phyloP scores from a whole-genome alignment of 2,113 vertebrate species.

The Callithrix jacchus region DNA sequence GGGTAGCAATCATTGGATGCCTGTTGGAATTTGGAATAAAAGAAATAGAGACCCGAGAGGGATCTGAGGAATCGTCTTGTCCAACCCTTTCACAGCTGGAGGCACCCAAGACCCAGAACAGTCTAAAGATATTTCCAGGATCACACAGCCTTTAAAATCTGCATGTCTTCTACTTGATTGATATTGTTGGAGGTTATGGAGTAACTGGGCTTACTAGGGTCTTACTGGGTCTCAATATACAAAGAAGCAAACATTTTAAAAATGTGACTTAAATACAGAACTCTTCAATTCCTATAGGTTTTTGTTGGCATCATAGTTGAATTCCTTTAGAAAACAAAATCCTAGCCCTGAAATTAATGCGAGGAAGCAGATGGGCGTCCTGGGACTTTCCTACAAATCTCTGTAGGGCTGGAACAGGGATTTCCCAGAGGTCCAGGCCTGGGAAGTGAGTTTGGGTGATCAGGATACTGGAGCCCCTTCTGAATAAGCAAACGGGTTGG shows the following conservation, averaged over 20 bases:
- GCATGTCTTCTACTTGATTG: neutral
- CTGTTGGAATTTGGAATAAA: constrained; percentile 15
- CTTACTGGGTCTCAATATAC: neutral
- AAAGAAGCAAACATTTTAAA: constrained; percentile 20
- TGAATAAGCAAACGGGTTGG: neutral
- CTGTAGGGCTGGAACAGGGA: neutral
- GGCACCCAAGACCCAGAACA: neutral
- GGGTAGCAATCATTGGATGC: neutral
- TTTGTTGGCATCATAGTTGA: constrained; percentile 57
- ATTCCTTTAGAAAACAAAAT: constrained; percentile 71
- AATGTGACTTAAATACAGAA: constrained; percentile 34
- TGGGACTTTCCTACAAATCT: constrained; percentile 63
- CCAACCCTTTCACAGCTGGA: neutral
- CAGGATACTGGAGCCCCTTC: neutral
- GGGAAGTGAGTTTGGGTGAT: constrained; percentile 12
- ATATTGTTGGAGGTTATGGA: neutral
- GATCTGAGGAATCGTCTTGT: neutral
- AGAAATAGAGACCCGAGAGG: neutral
- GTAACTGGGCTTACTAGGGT: neutral
- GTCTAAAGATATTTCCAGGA: neutral
- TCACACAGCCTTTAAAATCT: neutral
- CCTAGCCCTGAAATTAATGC: constrained; percentile 2
- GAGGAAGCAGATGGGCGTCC: constrained; percentile 39
- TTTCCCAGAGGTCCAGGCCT: constrained; percentile 50
- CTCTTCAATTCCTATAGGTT: constrained; percentile 34